Conservation (phyloP, 2,113 vertebrate genomes). For the Alosa alosa region DNA sequence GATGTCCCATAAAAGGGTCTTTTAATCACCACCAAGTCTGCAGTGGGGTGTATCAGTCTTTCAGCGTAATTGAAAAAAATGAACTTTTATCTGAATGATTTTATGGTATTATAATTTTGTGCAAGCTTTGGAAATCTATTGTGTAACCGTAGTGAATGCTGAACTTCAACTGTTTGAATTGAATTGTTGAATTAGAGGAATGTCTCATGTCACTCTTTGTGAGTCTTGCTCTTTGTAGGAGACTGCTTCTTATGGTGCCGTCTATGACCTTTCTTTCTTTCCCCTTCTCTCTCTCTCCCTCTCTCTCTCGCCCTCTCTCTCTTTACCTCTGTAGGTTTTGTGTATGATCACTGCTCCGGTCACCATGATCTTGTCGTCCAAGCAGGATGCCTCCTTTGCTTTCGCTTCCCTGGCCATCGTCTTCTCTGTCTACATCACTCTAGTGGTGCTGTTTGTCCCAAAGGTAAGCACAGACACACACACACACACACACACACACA, state of each 20-base stretch:
- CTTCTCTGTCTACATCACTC: slow-evolving; percentile 94
- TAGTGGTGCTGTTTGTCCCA: slow-evolving; percentile 93
- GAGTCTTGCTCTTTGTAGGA: not conserved
- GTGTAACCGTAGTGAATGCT: not conserved
- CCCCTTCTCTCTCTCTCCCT: slow-evolving; percentile 36
- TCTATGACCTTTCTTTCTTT: slow-evolving; percentile 15
- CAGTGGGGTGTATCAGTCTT: not conserved
- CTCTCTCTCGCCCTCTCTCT: not conserved
- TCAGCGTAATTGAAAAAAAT: not conserved
- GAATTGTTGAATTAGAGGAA: not conserved
- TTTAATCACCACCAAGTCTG: not conserved
- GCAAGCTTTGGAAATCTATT: not conserved
- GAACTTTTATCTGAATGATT: not conserved
- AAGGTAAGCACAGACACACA: slow-evolving; percentile 72
- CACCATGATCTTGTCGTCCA: slow-evolving; percentile 93
- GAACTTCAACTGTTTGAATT: not conserved
- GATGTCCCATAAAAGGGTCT: not conserved
- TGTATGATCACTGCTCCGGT: slow-evolving; percentile 95
- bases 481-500: slow-evolving; percentile 17
- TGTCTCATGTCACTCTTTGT: not conserved
- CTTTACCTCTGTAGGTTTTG: slow-evolving; percentile 72
- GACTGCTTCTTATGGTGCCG: not conserved
- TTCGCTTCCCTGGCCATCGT: slow-evolving; percentile 89
- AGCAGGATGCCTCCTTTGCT: slow-evolving; percentile 93
- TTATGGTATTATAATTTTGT: not conserved